Evolutionary conservation across 30 jellyfish, hydroid and myxozoan species (phyloP).

Genomic region (Aurelia aurita): DNA sequence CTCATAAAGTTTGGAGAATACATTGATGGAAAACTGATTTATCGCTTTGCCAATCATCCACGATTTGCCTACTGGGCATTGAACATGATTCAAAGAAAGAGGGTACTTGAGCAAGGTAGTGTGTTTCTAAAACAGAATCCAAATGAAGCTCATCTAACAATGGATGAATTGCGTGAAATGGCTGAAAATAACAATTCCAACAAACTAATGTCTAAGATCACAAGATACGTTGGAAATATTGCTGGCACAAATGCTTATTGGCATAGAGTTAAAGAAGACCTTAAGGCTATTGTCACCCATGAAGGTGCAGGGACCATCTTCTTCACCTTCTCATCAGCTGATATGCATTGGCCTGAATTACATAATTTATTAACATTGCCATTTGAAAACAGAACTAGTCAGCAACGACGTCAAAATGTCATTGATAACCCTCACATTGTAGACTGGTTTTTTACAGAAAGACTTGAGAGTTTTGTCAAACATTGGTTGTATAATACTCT

Average conservation of each 20-base stretch:
- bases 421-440: conserved; percentile 20
- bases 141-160: neutral
- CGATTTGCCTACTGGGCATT: conserved; percentile 16
- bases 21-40: neutral
- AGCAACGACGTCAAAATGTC: neutral
- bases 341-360: conserved; percentile 30
- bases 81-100: conserved; percentile 2
- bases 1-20: conserved; percentile 8
- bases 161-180: conserved; percentile 14
- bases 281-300: neutral
- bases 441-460: conserved; percentile 34
- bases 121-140: conserved; percentile 16
- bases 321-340: conserved; percentile 38
- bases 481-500: too few species aligned
- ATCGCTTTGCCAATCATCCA: conserved; percentile 26
- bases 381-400: neutral
- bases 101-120: neutral
- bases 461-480: conserved; percentile 31
- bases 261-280: neutral
- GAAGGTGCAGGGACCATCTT: conserved; percentile 22
- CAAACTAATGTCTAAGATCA: conserved; percentile 5
- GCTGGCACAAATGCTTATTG: conserved; percentile 14
- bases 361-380: neutral
- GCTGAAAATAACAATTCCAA: neutral
- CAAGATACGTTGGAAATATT: neutral